A percentile compares a stretch with the other conserved stretches of the same genome.
These are phyloP conservation scores for Psilopsiagon aymara DNA, from an alignment of 2,113 vertebrate genomes.

Conservation along the genomic window DNA sequence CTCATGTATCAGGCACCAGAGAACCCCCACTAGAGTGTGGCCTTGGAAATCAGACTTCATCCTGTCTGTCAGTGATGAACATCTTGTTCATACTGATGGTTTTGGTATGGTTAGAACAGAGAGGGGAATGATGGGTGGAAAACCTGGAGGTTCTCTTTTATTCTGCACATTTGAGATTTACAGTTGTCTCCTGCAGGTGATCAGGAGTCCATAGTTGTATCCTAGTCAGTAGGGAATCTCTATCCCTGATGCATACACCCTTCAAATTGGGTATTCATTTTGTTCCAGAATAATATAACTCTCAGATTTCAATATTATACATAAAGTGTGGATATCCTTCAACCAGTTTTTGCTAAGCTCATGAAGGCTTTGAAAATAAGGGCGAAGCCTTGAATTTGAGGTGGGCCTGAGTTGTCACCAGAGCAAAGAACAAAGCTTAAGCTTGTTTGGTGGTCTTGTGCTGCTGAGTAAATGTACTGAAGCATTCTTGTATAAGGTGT, in stretches of 20 bases:
- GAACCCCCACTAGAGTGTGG: neutral
- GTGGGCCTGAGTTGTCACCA: neutral
- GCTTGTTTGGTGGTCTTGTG: neutral
- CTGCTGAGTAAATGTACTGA: neutral
- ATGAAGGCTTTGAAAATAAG: neutral
- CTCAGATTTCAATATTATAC: neutral
- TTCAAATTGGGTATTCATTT: neutral
- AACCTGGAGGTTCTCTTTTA: neutral
- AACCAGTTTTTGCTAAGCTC: neutral
- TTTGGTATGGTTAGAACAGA: neutral
- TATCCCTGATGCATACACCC: neutral
- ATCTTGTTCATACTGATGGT: neutral
- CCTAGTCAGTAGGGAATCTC: neutral
- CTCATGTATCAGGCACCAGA: neutral
- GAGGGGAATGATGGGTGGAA: neutral
- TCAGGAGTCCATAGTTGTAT: neutral
- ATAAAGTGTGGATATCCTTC: neutral
- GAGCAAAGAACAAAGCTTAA: neutral
- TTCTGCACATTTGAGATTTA: neutral
- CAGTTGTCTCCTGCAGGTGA: neutral
- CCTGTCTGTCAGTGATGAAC: neutral
- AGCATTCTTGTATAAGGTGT: neutral
- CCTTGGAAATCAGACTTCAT: neutral
- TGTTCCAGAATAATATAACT: neutral
- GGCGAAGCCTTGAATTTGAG: neutral